Base-by-base conservation (phyloP, 1,140 invertebrate genomes). In the Macrotrachela quadricornifera region DNA sequence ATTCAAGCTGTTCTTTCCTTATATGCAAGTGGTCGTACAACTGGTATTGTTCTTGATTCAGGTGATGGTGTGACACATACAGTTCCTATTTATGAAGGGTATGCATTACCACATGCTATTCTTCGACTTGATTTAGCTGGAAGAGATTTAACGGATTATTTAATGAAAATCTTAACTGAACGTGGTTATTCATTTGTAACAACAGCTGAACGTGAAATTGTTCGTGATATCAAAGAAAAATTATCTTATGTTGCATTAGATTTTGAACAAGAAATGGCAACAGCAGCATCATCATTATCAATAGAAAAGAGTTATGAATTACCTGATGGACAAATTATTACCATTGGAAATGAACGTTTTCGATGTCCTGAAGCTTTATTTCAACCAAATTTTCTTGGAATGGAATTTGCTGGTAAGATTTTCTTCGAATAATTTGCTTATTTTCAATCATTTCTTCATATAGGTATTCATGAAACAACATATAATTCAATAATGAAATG, bases 21-120 rank as follows among this genome's bases (percentile, higher is more conserved):
- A 61, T 88, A 90, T 68, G 83, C 84, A 59, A 86, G 83, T 66
- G 85, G 85, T 75, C 80, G 85, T 78, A 90, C 84, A 67, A 91
- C 86, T 60, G 86, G 86, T 77, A 84, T 90, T 62, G 84, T 90
- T 10, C 71, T 88, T 55, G 85, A 88, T 67, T 82, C 81, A 51
- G 85, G 86, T 60, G 86, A 91, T 72, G 86, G 85, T 76, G 86
- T 91, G 46, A 85, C 83, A 21, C 86, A 91, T 76, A 88, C 84
- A 48, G 85, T 90, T 39, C 85, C 85, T 58, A 85, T 85, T 68
- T 91, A 87, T 68, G 84, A 88, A 74, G 85, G 83, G 70, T 77
- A 77, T 60, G 75, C 75, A 61, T 66, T 78, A 14, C 74, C 75
- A 14, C 75, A 77, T 58, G 84, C 84, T 64, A 87, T 88, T 65